These are phyloP conservation scores for Drosophila tanythrix DNA, from an alignment of 2,888 invertebrate genomes.

Conservation along the genomic window DNA sequence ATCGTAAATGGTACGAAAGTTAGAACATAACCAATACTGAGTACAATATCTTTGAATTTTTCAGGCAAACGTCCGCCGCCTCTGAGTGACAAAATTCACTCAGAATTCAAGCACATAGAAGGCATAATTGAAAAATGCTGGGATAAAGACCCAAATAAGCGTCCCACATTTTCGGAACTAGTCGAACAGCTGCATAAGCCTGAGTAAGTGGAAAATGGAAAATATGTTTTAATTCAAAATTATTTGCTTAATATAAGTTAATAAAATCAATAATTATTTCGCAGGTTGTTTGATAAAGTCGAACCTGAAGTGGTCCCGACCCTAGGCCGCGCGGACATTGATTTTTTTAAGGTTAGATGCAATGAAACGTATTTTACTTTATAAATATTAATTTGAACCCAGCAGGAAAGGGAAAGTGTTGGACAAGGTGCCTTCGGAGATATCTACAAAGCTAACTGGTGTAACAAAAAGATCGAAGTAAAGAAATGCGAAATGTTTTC, in stretches of 20 bases:
- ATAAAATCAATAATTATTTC: background rate
- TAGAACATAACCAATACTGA: too few species aligned
- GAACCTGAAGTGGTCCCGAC: too few species aligned
- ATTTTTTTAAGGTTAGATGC: background rate
- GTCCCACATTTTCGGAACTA: background rate
- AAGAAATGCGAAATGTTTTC: background rate
- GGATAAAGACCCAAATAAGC: background rate
- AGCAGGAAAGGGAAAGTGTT: background rate
- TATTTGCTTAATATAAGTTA: background rate
- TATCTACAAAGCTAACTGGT: conserved; percentile 6
- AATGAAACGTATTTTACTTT: background rate
- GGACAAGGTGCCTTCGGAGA: background rate
- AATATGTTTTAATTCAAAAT: background rate
- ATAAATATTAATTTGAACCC: background rate
- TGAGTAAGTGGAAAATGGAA: background rate
- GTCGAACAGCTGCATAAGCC: background rate
- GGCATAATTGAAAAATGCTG: background rate
- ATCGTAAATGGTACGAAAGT: background rate
- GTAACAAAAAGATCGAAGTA: background rate
- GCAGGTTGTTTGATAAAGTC: background rate
- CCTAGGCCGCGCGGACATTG: background rate
- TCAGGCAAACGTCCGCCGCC: conserved; percentile 3
- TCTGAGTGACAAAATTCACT: conserved; percentile 2
- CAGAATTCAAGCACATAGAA: background rate
- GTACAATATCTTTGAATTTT: background rate